Conservation (phyloP, 2,797 vertebrate species). For the Lagorchestes hirsutus region DNA sequence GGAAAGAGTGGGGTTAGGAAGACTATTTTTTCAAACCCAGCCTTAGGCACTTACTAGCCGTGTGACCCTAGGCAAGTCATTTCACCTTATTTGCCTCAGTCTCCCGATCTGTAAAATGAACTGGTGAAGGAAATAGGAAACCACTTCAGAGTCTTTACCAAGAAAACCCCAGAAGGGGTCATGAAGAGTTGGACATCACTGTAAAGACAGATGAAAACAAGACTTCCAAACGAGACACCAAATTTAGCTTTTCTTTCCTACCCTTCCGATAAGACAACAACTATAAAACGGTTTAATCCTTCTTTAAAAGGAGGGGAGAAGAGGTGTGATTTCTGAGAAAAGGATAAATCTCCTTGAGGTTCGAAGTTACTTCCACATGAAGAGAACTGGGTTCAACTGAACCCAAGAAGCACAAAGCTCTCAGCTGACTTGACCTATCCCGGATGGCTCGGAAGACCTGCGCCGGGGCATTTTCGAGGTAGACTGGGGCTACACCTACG, state of each 20-base stretch:
- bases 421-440: conserved; percentile 6
- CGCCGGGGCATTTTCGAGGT: conserved; percentile 53
- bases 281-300: background rate
- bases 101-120: background rate
- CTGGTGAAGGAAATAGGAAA: background rate
- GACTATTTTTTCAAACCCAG: background rate
- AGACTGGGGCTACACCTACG: conserved; percentile 65
- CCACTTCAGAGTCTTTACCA: background rate
- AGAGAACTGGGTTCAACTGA: background rate
- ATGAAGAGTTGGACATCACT: background rate
- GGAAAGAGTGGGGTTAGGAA: background rate
- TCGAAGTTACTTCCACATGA: background rate
- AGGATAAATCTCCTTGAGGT: background rate
- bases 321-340: background rate
- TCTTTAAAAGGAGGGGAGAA: background rate
- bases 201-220: background rate
- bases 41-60: background rate
- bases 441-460: background rate
- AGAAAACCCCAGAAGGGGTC: background rate
- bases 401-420: background rate
- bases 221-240: background rate
- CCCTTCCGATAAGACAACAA: background rate
- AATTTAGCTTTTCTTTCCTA: background rate
- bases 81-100: background rate
- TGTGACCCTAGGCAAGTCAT: background rate